Evolutionary conservation across 2,113 vertebrate species (phyloP).

Genomic region (Dicaeum eximium): DNA sequence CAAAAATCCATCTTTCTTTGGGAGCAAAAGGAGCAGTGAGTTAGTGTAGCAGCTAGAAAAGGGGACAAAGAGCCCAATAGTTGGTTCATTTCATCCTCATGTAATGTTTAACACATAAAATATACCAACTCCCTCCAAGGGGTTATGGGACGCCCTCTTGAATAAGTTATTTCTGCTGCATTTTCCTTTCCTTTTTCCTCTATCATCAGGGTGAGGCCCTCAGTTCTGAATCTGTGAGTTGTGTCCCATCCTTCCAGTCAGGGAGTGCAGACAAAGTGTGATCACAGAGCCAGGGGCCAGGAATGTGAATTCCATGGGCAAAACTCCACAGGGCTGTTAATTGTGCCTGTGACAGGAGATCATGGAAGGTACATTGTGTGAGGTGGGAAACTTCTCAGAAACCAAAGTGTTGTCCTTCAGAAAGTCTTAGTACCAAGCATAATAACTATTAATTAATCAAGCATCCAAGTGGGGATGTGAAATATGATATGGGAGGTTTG

Average conservation of each 20-base stretch:
- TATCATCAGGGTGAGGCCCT: not conserved
- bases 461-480: not conserved
- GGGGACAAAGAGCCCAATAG: not conserved
- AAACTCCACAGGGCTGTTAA: not conserved
- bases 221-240: not conserved
- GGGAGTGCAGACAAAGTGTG: not conserved
- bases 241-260: not conserved
- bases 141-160: not conserved
- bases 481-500: not conserved
- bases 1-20: not conserved
- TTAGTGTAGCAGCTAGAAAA: not conserved
- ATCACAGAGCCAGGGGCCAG: not conserved
- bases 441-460: not conserved
- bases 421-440: not conserved
- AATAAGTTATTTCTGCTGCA: not conserved
- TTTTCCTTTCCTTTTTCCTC: not conserved
- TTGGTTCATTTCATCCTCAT: not conserved
- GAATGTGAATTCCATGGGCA: not conserved
- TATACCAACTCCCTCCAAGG: not conserved
- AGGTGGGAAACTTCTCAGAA: not conserved
- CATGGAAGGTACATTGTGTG: rapidly evolving
- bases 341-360: not conserved
- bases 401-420: not conserved
- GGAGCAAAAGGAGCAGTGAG: not conserved
- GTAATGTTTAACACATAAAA: not conserved